Percentiles rank a stretch among this genome's conserved stretches.
Conservation (phyloP, 2,888 invertebrate species). For the Diaphora mendica region DNA sequence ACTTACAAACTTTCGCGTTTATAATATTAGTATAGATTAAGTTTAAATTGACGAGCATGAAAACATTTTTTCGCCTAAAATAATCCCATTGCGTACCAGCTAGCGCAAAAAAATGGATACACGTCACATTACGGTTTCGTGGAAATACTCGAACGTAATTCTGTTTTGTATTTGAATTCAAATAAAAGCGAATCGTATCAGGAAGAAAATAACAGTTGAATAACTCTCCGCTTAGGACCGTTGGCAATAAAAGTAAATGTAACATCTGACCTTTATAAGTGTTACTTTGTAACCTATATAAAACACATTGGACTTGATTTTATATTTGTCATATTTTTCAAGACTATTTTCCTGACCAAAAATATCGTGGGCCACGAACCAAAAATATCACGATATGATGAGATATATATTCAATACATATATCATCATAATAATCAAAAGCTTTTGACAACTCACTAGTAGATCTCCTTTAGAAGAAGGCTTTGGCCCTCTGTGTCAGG, state of each 20-base stretch:
- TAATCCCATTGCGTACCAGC: not conserved
- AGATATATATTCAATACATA: too few species aligned
- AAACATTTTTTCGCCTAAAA: not conserved
- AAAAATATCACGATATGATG: too few species aligned
- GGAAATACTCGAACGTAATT: not conserved
- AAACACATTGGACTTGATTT: not conserved
- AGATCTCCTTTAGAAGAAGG: too few species aligned
- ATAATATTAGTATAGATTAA: too few species aligned
- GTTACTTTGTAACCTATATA: not conserved
- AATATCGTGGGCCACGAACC: not conserved
- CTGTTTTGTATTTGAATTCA: not conserved
- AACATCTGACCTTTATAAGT: not conserved
- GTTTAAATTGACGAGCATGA: not conserved
- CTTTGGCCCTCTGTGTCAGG: too few species aligned
- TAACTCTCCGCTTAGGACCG: not conserved
- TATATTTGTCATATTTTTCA: not conserved
- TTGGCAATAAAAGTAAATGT: slow-evolving; percentile 1
- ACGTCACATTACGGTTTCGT: not conserved
- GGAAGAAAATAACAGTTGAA: slow-evolving; percentile 1
- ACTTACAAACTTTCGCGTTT: too few species aligned
- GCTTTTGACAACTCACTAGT: not conserved
- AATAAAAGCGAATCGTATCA: not conserved
- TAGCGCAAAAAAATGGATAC: not conserved
- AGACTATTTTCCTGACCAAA: not conserved
- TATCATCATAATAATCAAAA: too few species aligned